phyloP scores from a whole-genome alignment of 2,113 vertebrate genomes.

The Apistogramma diplotaenia region DNA sequence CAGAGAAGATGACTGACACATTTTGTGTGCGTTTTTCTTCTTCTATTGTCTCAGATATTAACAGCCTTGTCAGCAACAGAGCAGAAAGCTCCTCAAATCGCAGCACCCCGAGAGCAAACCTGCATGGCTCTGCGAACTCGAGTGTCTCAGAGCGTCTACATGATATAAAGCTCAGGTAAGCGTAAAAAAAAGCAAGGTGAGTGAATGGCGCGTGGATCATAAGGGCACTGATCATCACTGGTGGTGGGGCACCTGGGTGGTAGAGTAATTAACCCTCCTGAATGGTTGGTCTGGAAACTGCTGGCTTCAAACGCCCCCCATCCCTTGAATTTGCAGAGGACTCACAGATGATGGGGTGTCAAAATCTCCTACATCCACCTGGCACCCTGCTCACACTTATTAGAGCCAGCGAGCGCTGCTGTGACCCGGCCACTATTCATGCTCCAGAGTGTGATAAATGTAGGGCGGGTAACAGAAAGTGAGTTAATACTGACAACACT shows the following conservation, averaged over 20 bases:
- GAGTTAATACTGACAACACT: constrained; percentile 13
- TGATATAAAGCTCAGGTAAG: constrained; percentile 56
- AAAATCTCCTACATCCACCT: constrained; percentile 27
- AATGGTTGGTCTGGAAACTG: constrained; percentile 57
- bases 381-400: constrained; percentile 54
- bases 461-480: constrained; percentile 5
- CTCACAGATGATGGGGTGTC: constrained; percentile 58
- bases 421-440: constrained; percentile 32
- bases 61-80: constrained; percentile 64
- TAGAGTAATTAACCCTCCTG: constrained; percentile 69
- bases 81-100: constrained; percentile 63
- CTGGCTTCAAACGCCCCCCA: constrained; percentile 42
- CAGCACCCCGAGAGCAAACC: constrained; percentile 30
- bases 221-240: constrained; percentile 49
- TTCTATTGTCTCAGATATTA: constrained; percentile 57
- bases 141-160: constrained; percentile 31
- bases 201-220: constrained; percentile 33
- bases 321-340: constrained; percentile 48
- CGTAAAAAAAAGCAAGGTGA: constrained; percentile 53
- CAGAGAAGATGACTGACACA: constrained; percentile 47
- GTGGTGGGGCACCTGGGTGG: constrained; percentile 44
- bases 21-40: constrained; percentile 3
- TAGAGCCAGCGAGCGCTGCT: constrained; percentile 33
- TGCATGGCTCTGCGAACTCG: neutral
- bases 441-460: neutral